Evolutionary conservation across 1,140 invertebrate genomes (phyloP).

Genomic region (Watersipora subatra): DNA sequence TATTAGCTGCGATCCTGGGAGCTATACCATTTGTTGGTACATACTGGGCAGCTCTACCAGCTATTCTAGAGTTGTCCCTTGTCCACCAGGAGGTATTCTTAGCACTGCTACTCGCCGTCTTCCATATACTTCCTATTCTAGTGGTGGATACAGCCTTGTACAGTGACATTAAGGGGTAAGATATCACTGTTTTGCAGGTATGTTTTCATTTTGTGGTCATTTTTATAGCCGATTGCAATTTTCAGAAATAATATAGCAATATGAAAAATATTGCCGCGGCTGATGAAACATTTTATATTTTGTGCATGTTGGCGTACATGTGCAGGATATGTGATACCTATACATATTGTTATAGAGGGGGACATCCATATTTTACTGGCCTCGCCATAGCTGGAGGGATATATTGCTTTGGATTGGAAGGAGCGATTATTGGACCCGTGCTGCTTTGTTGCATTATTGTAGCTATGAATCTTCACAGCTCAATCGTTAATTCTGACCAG

Average conservation of each 20-base stretch:
- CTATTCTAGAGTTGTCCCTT: constrained; percentile 81
- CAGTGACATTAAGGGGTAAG: constrained; percentile 88
- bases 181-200: neutral
- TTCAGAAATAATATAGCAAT: no score
- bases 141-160: constrained; percentile 86
- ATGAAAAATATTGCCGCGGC: no score
- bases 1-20: constrained; percentile 75
- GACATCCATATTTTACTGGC: constrained; percentile 96
- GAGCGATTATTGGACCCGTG: constrained; percentile 87
- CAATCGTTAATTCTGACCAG: constrained; percentile 19
- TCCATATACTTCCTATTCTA: constrained; percentile 76
- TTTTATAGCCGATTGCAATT: neutral
- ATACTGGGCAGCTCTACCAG: constrained; percentile 85
- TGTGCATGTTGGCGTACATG: no score
- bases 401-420: constrained; percentile 88
- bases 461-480: constrained; percentile 56
- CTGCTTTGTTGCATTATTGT: constrained; percentile 75
- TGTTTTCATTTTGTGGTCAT: neutral
- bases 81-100: constrained; percentile 60
- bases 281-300: no score
- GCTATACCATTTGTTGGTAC: constrained; percentile 85
- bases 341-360: constrained; percentile 49
- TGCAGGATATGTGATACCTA: no score
- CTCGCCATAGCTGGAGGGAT: constrained; percentile 94
- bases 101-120: constrained; percentile 62